These are phyloP conservation scores for Argentina silus DNA, from an alignment of 2,797 vertebrate species.

Conservation along the genomic window DNA sequence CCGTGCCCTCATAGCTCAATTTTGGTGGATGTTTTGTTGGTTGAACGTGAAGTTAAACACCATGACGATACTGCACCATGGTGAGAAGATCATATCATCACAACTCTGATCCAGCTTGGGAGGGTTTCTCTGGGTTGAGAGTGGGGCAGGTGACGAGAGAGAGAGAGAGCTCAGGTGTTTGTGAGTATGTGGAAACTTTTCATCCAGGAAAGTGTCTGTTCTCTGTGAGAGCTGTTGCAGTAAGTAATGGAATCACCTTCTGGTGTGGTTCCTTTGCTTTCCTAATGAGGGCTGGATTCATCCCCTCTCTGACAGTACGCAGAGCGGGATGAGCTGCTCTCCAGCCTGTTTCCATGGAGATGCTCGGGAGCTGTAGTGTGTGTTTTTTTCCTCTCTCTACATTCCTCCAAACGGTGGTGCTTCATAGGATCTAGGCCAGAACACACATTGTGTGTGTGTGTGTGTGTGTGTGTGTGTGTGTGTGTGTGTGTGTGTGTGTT, in stretches of 20 bases:
- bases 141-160: background rate
- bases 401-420: conserved; percentile 26
- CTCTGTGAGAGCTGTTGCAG: conserved; percentile 55
- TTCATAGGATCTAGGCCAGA: conserved; percentile 10
- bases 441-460: conserved; percentile 5
- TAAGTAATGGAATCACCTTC: conserved; percentile 63
- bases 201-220: conserved; percentile 28
- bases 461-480: conserved; percentile 21
- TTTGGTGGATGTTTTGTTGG: background rate
- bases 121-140: background rate
- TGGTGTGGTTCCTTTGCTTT: conserved; percentile 60
- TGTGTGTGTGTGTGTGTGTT: conserved; percentile 3
- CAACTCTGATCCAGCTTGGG: background rate
- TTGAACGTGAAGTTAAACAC: background rate
- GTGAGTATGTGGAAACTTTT: conserved; percentile 1
- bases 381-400: conserved; percentile 17
- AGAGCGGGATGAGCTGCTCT: conserved; percentile 77
- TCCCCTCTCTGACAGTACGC: conserved; percentile 74
- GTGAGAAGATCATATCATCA: background rate
- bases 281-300: conserved; percentile 74
- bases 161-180: background rate
- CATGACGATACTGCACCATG: background rate
- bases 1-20: too few relatives aligned
- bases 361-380: conserved; percentile 73
- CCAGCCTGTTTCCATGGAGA: conserved; percentile 86